Evolutionary conservation across 2,113 vertebrate species (phyloP), one percentile per base, ranked within the genome.

Genomic region (Pygoscelis antarcticus): DNA sequence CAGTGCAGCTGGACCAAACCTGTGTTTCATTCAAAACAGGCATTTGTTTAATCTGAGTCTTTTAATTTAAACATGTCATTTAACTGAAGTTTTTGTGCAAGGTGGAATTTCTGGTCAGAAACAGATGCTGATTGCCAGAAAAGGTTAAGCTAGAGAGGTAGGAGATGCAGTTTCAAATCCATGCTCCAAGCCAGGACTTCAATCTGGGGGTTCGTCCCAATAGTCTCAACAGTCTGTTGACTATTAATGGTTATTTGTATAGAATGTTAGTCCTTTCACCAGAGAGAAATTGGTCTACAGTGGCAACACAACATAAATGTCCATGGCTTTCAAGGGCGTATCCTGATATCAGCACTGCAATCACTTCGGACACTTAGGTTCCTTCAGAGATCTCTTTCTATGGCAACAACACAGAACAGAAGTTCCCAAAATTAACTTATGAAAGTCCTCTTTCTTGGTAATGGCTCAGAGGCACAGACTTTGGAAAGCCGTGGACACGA

Each of bases 321-420:
- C 44, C 36, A 40, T 5, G 4, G n/a, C n/a, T 90, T 90, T 86
- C 2, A 1, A 69, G 27, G 68, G 4, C 0, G 0, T 34, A 75
- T 20, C 52, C 62, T 4, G 3, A 3, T 16, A 57, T 7, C 38
- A 85, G 34, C 70, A 29, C 74, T 80, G 23, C 34, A 68, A 34
- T 47, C 7, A 1, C 27, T 49, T 61, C n/a, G 49, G 66, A 30
- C 16, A 11, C 6, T 32, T 11, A 40, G 14, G 6, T 60, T 78
- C 65, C 54, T 87, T 61, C 75, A 74, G 44, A 72, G 38, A 57
- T 14, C 19, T 69, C 40, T 61, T 87, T 70, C 85, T 74, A 0
- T 13, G n/a, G 54, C 62, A 91, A 26, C 34, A 61, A 23, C 18
- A 29, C 13, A 46, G 32, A 44, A 69, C 13, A 62, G 15, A 88